Conservation (phyloP, 2,888 invertebrate species). For the Frankliniella fusca region DNA sequence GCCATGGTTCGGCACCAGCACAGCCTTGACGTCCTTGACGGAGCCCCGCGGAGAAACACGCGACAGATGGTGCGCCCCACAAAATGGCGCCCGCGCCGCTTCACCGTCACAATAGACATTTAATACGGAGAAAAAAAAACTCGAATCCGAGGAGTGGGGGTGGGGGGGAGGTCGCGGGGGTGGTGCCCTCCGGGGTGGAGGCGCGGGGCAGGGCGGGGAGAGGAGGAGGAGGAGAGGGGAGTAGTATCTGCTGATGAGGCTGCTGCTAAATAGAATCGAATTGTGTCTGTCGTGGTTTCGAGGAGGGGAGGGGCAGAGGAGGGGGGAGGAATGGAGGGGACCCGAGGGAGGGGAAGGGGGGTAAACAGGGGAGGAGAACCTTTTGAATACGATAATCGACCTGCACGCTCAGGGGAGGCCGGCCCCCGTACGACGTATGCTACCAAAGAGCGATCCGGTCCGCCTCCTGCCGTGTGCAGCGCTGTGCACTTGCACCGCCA, state of each 20-base stretch:
- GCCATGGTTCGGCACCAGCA: no score
- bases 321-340: neutral
- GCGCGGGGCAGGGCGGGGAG: neutral
- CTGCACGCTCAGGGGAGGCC: neutral
- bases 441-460: neutral
- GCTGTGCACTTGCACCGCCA: neutral
- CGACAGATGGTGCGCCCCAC: conserved; percentile 5
- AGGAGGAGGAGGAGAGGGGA: neutral
- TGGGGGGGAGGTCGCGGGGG: neutral
- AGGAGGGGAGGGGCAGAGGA: neutral
- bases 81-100: conserved; percentile 9
- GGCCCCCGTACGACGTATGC: neutral
- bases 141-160: neutral
- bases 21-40: no score
- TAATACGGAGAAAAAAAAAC: neutral
- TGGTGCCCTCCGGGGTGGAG: neutral
- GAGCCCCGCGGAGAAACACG: neutral
- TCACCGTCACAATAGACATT: conserved; percentile 6
- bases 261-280: conserved; percentile 21
- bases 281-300: conserved; percentile 20
- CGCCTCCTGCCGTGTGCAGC: neutral
- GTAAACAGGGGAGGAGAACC: neutral
- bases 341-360: neutral
- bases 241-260: neutral
- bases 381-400: neutral